Percentiles rank a stretch among this genome's conserved stretches.
Conservation (phyloP, 2,113 vertebrate species). For the Alces alces region DNA sequence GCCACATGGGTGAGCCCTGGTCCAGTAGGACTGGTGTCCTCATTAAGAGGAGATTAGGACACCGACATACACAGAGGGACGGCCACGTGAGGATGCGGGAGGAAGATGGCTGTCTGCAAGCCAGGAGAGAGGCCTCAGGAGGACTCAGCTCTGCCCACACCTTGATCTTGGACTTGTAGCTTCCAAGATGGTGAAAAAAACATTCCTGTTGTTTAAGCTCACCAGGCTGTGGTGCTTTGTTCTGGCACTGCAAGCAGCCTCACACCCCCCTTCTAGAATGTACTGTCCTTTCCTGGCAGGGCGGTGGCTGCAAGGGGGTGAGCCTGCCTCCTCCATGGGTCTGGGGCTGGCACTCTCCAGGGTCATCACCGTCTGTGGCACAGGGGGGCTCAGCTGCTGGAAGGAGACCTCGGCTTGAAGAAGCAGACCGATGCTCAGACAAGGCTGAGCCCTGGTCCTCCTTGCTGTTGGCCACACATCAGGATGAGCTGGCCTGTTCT, state of each 20-base stretch:
- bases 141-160: accelerated
- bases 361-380: background rate
- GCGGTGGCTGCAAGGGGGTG: background rate
- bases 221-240: accelerated
- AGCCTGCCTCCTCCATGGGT: background rate
- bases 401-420: background rate
- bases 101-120: accelerated
- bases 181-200: background rate
- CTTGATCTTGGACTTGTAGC: background rate
- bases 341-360: background rate
- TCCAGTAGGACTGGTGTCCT: background rate
- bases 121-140: background rate
- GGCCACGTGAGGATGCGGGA: background rate
- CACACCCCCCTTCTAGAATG: too few relatives aligned
- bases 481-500: background rate
- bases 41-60: background rate
- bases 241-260: background rate
- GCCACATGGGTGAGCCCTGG: background rate
- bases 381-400: background rate
- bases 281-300: background rate
- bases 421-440: background rate
- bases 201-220: too few relatives aligned
- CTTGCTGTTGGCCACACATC: background rate
- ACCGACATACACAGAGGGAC: background rate
- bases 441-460: background rate